Evolutionary conservation across 2,113 vertebrate genomes (phyloP).

Genomic region (Passer domesticus): DNA sequence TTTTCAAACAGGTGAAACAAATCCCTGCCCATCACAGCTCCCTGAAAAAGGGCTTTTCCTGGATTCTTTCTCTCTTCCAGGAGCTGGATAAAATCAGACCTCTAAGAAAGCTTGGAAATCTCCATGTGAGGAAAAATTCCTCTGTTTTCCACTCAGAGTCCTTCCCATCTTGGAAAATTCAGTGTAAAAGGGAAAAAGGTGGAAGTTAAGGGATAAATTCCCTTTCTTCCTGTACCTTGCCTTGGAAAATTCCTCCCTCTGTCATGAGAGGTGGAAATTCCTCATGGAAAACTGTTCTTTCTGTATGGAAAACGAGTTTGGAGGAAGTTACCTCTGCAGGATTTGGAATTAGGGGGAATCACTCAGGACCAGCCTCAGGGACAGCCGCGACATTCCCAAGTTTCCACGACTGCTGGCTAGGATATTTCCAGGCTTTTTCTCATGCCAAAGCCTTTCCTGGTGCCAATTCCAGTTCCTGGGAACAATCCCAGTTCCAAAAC

Average conservation of each 20-base stretch:
- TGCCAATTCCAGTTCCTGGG: neutral
- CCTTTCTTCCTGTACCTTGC: neutral
- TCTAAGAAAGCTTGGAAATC: neutral
- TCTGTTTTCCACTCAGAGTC: accelerated
- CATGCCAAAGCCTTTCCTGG: neutral
- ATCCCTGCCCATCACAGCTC: neutral
- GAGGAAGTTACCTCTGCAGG: neutral
- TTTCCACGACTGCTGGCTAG: neutral
- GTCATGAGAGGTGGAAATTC: neutral
- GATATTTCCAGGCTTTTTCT: neutral
- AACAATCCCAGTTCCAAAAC: neutral
- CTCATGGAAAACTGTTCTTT: neutral
- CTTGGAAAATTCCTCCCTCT: neutral
- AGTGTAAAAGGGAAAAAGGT: neutral
- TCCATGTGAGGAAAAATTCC: neutral
- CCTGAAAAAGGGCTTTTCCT: neutral
- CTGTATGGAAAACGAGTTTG: neutral
- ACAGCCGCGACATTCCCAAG: neutral
- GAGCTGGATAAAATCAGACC: neutral
- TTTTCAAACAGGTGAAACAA: neutral
- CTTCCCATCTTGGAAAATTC: neutral
- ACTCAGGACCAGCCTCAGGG: neutral
- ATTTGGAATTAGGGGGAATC: neutral
- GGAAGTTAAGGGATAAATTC: neutral
- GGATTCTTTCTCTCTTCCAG: neutral